Conservation (phyloP, 2,888 invertebrate genomes). For the Agriopis aurantiaria region DNA sequence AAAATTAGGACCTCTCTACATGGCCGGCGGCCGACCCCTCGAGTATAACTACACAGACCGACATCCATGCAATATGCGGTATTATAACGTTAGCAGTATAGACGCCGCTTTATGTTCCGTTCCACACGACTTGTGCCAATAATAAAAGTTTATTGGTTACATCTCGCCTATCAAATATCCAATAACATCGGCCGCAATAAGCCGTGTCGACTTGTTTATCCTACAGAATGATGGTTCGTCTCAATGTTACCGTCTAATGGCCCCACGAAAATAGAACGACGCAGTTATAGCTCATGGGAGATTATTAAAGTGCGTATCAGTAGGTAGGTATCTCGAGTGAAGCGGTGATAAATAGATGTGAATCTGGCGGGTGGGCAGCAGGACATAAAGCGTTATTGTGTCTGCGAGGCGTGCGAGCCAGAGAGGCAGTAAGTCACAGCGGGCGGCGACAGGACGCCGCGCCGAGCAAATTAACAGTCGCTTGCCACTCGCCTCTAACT, state of each 20-base stretch:
- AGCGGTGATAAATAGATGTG: slow-evolving; percentile 62
- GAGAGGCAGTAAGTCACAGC: slow-evolving; percentile 77
- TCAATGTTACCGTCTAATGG: slow-evolving; percentile 65
- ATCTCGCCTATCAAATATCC: slow-evolving; percentile 76
- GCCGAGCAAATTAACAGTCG: slow-evolving; percentile 83
- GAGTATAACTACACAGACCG: slow-evolving; percentile 41
- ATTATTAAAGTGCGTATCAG: slow-evolving; percentile 58
- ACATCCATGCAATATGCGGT: slow-evolving; percentile 35
- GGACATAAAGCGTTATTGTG: slow-evolving; percentile 61
- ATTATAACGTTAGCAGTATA: slow-evolving; percentile 43
- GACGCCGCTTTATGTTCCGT: slow-evolving; percentile 59
- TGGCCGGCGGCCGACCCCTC: slow-evolving; percentile 46
- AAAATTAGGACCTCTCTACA: slow-evolving; percentile 75
- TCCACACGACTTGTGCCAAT: slow-evolving; percentile 70
- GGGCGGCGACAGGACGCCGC: slow-evolving; percentile 81
- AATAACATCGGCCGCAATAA: slow-evolving; percentile 72
- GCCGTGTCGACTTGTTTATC: slow-evolving; percentile 67
- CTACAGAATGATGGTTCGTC: slow-evolving; percentile 59
- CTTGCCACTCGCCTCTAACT: slow-evolving; percentile 81
- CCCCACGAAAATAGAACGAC: slow-evolving; percentile 55
- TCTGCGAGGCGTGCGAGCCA: slow-evolving; percentile 42
- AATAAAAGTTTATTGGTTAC: slow-evolving; percentile 79
- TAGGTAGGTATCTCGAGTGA: slow-evolving; percentile 51
- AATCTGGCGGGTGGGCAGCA: slow-evolving; percentile 49
- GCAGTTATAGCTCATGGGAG: slow-evolving; percentile 48